These are phyloP conservation scores for Agrotis puta DNA, from an alignment of 2,888 invertebrate species.

Conservation along the genomic window DNA sequence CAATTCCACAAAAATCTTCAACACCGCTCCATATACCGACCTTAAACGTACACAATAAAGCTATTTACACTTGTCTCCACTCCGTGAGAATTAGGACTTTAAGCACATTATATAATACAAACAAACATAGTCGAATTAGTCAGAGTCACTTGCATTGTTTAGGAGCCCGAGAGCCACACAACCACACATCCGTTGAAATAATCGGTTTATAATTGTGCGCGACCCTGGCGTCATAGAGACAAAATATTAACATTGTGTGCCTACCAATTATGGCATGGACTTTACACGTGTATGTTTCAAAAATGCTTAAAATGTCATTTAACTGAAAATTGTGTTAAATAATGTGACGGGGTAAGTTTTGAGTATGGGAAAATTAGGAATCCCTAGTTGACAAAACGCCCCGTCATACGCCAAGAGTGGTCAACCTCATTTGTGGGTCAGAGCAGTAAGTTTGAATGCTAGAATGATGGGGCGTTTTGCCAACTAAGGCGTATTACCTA, in stretches of 20 bases:
- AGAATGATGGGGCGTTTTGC: too few relatives aligned
- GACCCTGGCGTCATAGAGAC: conserved; percentile 65
- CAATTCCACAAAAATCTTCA: conserved; percentile 9
- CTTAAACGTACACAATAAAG: conserved; percentile 27
- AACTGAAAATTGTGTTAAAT: too few relatives aligned
- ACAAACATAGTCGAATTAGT: conserved; percentile 50
- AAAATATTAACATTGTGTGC: conserved; percentile 66
- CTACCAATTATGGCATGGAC: conserved; percentile 60
- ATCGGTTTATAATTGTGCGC: conserved; percentile 79
- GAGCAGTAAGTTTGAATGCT: too few relatives aligned
- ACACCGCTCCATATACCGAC: conserved; percentile 35
- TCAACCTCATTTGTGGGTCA: too few relatives aligned
- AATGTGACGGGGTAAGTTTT: too few relatives aligned
- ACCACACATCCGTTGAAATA: conserved; percentile 69
- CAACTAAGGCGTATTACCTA: too few relatives aligned
- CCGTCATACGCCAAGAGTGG: too few relatives aligned
- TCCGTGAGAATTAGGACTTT: conserved; percentile 65
- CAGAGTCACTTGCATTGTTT: conserved; percentile 62
- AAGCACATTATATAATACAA: conserved; percentile 60
- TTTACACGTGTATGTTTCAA: conserved; percentile 27
- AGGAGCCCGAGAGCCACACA: conserved; percentile 28
- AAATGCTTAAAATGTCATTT: conserved; percentile 27
- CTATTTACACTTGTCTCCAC: conserved; percentile 35
- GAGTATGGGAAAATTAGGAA: too few relatives aligned
- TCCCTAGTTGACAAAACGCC: too few relatives aligned